These are phyloP conservation scores for Luperina testacea DNA, from an alignment of 2,888 invertebrate species.

Conservation along the genomic window DNA sequence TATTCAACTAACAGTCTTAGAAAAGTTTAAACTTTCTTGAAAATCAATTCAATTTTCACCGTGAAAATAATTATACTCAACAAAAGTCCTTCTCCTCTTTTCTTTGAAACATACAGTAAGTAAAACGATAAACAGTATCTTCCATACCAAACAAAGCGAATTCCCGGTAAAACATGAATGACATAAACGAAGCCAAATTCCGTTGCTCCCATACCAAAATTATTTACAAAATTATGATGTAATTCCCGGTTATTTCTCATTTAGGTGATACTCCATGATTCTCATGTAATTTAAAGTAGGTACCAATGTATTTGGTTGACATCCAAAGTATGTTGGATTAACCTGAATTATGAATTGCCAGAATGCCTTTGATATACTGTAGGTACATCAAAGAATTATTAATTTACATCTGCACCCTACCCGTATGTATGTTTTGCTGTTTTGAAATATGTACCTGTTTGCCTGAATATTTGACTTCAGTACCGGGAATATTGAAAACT, in stretches of 20 bases:
- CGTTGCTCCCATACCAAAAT: slow-evolving; percentile 32
- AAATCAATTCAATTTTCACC: background rate
- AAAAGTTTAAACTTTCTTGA: background rate
- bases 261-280: slow-evolving; percentile 24
- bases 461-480: background rate
- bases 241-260: slow-evolving; percentile 24
- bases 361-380: slow-evolving; percentile 8
- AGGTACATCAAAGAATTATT: slow-evolving; percentile 4
- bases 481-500: background rate
- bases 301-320: slow-evolving; percentile 20
- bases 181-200: slow-evolving; percentile 32
- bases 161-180: slow-evolving; percentile 22
- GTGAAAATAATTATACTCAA: background rate
- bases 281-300: slow-evolving; percentile 19
- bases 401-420: slow-evolving; percentile 8
- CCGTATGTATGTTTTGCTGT: background rate
- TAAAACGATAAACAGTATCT: slow-evolving; percentile 28
- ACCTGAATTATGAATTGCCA: slow-evolving; percentile 26
- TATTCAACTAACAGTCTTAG: background rate
- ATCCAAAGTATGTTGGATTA: slow-evolving; percentile 30
- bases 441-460: background rate
- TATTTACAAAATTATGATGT: slow-evolving; percentile 41
- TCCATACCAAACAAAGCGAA: slow-evolving; percentile 14
- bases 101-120: slow-evolving; percentile 9
- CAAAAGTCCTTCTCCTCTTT: background rate